These are phyloP conservation scores for Echinometra lucunter DNA, from an alignment of 53 echinoderm and acorn worm genomes.

Conservation along the genomic window DNA sequence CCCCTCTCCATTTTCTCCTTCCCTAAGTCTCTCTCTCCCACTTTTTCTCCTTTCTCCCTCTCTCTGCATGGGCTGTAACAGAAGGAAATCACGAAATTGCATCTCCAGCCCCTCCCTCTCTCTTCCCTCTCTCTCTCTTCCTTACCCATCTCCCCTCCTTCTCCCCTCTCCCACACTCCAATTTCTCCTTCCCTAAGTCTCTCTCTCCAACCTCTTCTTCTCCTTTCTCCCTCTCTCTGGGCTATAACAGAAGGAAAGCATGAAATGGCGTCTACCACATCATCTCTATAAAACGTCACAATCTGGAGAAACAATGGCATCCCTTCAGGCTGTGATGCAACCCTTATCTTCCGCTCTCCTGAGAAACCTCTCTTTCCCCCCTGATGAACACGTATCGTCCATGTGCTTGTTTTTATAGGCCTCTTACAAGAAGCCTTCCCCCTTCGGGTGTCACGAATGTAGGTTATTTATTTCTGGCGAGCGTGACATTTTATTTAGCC, in stretches of 20 bases:
- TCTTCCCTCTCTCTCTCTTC: not conserved
- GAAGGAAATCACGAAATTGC: too few species aligned
- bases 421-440: not conserved
- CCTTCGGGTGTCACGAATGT: slow-evolving; percentile 49
- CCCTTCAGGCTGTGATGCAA: not conserved
- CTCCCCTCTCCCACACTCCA: not conserved
- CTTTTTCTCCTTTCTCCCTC: too few species aligned
- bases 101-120: too few species aligned
- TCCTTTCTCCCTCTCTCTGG: not conserved
- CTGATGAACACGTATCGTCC: not conserved
- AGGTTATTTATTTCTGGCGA: slow-evolving; percentile 36
- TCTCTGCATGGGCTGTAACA: too few species aligned
- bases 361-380: not conserved
- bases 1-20: too few species aligned
- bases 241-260: not conserved
- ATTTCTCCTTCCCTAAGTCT: too few species aligned
- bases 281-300: slow-evolving; percentile 27
- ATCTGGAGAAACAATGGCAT: slow-evolving; percentile 23
- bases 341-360: not conserved
- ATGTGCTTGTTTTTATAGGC: slow-evolving; percentile 39
- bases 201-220: not conserved
- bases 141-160: not conserved
- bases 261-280: slow-evolving; percentile 30
- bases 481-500: slow-evolving; percentile 58
- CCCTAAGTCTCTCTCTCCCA: too few species aligned